Evolutionary conservation across 2,113 vertebrate species (phyloP).

Genomic region (Nothocercus nigrocapillus): DNA sequence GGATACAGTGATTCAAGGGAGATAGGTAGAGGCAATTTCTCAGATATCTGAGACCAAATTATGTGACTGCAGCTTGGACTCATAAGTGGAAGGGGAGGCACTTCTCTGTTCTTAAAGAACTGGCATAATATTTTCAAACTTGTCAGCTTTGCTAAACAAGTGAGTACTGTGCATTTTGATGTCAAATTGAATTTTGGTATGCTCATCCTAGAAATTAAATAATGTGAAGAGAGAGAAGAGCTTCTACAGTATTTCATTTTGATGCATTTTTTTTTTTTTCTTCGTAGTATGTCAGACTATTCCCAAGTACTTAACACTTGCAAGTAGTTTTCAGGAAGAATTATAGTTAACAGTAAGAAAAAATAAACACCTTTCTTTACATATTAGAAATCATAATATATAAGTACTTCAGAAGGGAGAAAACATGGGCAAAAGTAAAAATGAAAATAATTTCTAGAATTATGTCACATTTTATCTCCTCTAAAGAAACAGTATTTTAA

Average conservation of each 20-base stretch:
- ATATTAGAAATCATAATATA: not conserved
- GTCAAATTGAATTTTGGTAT: not conserved
- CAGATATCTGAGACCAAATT: conserved; percentile 16
- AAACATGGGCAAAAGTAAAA: not conserved
- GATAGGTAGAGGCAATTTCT: conserved; percentile 21
- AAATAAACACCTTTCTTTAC: not conserved
- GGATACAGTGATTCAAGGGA: not conserved
- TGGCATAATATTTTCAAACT: conserved; percentile 10
- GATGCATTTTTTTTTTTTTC: not conserved
- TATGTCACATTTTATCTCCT: not conserved
- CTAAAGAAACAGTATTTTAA: not conserved
- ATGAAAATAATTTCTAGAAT: not conserved
- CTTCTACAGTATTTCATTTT: not conserved
- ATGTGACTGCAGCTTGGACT: conserved; percentile 39
- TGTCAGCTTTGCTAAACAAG: not conserved
- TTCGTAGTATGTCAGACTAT: not conserved
- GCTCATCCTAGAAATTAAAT: not conserved
- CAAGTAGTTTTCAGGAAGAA: not conserved
- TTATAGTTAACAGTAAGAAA: not conserved
- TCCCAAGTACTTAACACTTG: not conserved
- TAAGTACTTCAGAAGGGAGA: not conserved
- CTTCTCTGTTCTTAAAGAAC: conserved; percentile 9
- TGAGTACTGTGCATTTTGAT: not conserved
- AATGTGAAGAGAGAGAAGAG: not conserved
- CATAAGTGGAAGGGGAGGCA: conserved; percentile 2